Base-by-base conservation (phyloP, 2,888 invertebrate species). In the Meloe dianella region DNA sequence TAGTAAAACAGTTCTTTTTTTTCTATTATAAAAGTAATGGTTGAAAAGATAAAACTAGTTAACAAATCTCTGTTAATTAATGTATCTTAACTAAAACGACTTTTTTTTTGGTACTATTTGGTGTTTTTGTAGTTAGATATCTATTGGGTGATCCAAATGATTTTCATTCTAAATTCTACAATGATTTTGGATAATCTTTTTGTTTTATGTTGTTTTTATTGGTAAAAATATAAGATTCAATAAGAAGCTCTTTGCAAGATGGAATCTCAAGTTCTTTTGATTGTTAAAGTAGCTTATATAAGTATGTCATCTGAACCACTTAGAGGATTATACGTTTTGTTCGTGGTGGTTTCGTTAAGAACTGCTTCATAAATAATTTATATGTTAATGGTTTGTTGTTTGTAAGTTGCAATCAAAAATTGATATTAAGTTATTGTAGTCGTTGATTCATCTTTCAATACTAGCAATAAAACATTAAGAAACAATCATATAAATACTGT, bases 291-390 rank as follows among this genome's bases (percentile, higher is more conserved):
- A 32, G 30, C 59, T 59, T 59, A n/a, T n/a, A n/a, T n/a, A 32
- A 59, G 59, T 59, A 30, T 59, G 59, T 59, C 59, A 59, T 59
- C 59, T 38, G 59, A 59, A 38, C 59, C 59, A 59, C 59, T 59
- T 59, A 30, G 59, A 59, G 59, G 59, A 59, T 59, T 59, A 59
- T 38, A 30, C 59, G 24, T 59, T 32, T 59, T 59, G 17, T 8
- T 47, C 20, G 38, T 41, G 38, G 51, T 51, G 27, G 61, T 62
- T 65, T 65, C 62, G 61, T 61, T 62, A 60, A 65, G 61, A 32
- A 61, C 61, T 32, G 32, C 66, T 63, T 57, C 63, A 66, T 66
- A 63, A 63, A 66, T 66, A 56, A 66, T 66, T 66, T 66, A 66
- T 66, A 63, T 60, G 56, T 66, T 66, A 66, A 66, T 63, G 63